Base-by-base conservation (phyloP, 2,888 invertebrate species). In the Lordiphosa fenestrarum region DNA sequence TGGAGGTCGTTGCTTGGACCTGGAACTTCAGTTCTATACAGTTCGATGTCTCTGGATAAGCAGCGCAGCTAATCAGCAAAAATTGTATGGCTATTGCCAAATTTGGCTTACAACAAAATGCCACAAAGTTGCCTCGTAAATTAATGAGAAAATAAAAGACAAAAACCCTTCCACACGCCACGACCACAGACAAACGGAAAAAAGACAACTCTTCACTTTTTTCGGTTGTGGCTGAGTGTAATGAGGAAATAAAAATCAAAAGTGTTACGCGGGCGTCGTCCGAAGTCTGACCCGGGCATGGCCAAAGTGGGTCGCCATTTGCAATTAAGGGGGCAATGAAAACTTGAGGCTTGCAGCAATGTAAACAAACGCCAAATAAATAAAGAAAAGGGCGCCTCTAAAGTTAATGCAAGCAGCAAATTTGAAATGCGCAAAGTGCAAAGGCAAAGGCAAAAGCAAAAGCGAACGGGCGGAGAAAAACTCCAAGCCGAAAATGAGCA, bases 171-270 rank as follows among this genome's bases (percentile, higher is more conserved):
- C 48, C 49, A 69, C 60, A 57, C 46, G 54, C 46, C 25, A 25
- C 25, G 7, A 25, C 25, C 2, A 7, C 6, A 25, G 7, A 25
- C 1, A 44, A 40, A 55, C 48, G 58, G 37, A 33, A 61, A 61
- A 65, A 55, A 52, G 55, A 57, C 61, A 70, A 61, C 58, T 63
- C 65, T 68, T 70, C 70, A 64, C 38, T 72, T 67, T 59, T 33
- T 46, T 44, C 36, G 36, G 37, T 53, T 35, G 30, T 40, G 30
- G 25, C 39, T 40, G 52, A 51, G 60, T 73, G 57, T 71, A 77
- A 70, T 66, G 76, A 73, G 72, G 66, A 81, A 77, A 82, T 64
- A 70, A 70, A 68, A 82, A 84, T 72, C 51, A 68, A 82, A 80
- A 80, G 78, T 80, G 78, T 77, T 84, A 72, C 66, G 78, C 82